Evolutionary conservation across 1,140 invertebrate genomes (phyloP), one percentile per base, ranked within the genome.

Genomic region (Acromyrmex charruanus): DNA sequence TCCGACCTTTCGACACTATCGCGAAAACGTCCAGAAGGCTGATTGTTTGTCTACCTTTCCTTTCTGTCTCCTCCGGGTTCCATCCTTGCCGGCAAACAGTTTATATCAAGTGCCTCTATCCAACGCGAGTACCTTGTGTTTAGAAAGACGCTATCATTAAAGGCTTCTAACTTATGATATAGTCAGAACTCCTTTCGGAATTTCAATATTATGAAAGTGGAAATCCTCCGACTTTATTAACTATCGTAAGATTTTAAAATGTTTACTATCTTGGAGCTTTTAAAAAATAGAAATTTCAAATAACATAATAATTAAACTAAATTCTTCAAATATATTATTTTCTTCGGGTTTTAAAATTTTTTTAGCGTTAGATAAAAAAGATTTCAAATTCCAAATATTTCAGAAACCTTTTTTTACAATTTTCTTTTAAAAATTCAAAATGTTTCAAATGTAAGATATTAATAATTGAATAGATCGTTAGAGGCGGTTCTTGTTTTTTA

Each of bases 21-120:
- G 86, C 88, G 28, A 53, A 75, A 44, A 55, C 72, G 75, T 44
- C 84, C 72, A 39, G 53, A 51, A 58, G 9, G 12, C n/a, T 61
- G 87, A 89, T 88, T 89, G 88, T 89, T 89, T 89, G 77, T 12
- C 63, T 55, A 89, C 69, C 84, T 87, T 89, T 87, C 75, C 82
- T 65, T 51, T 58, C 28, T 18, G 59, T 53, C 63, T 58, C 14
- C 85, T 49, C 9, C 14, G 65, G 5, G 53, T 77, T 75, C 63
- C 39, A 77, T 59, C 65, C 77, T 14, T 14, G 21, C 53, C 35
- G 63, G 55, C 9, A 77, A 61, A 71, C 59, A 44, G 44, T 79
- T 89, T 79, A 55, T 71, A 53, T 28, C 53, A 39, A 82, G 68
- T 74, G 25, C 53, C 39, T 82, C 58, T 59, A 74, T 82, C 53